Base-by-base conservation (phyloP, 1,140 invertebrate genomes). In the Pseudachorutes palmiensis region DNA sequence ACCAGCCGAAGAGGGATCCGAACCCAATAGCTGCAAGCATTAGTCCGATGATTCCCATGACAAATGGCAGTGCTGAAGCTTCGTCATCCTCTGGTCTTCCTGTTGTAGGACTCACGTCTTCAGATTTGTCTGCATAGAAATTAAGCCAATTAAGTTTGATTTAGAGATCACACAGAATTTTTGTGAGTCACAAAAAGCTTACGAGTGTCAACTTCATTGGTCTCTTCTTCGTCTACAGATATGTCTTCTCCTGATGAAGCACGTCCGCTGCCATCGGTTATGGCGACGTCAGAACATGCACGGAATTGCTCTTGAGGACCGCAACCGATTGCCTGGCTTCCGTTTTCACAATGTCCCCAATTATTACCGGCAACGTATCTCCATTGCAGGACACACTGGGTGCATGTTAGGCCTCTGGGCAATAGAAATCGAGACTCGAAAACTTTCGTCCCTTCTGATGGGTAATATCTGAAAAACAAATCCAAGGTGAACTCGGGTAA, bases 271-370 rank as follows among this genome's bases (percentile, higher is more conserved):
- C 75, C 74, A 33, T 84, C 82, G 0, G 81, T 83, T 24, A 94
- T 87, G 1, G 83, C 79, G 14, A 94, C 85, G 74, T 94, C 91
- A 0, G 91, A 86, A 73, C 91, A 94, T 0, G 88, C 86, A 9
- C 91, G 82, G 75, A 94, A 94, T 75, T 92, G 88, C 76, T 93
- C 90, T 77, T 93, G 90, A 0, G 86, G 86, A 0, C 91, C 91
- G 75, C 90, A 93, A 22, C 70, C 70, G 41, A 71, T 59, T 9
- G 57, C 70, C 41, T 71, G 45, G 16, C 65, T 63, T 24, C 70
- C 66, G 64, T 73, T 66, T 24, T 29, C 45, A 66, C 69, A 71
- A 31, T 22, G 32, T 33, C 70, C 72, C 72, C 74, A 74, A 48
- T 74, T 72, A 45, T 74, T 73, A 14, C 67, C 72, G 26, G 70